phyloP scores from a whole-genome alignment of 2,113 vertebrate genomes.

The Chamaetylas fuelleborni region DNA sequence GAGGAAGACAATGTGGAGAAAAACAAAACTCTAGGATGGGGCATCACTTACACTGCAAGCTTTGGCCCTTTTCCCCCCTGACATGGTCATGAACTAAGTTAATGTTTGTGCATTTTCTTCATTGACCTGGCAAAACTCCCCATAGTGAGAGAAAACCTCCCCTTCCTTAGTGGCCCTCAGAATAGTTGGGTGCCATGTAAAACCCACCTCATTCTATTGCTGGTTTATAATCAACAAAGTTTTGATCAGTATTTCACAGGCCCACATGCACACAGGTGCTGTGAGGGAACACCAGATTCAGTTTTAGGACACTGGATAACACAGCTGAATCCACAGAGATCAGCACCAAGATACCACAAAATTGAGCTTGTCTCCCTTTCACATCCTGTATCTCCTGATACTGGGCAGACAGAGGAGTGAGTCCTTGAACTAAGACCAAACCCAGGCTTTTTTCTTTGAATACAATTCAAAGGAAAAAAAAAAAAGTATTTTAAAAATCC shows the following conservation, averaged over 20 bases:
- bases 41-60: neutral
- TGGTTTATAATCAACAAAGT: neutral
- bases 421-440: neutral
- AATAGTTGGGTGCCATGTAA: rapidly evolving
- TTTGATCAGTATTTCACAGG: neutral
- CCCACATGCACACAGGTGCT: neutral
- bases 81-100: neutral
- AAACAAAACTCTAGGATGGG: neutral
- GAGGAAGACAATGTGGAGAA: neutral
- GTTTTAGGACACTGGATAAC: neutral
- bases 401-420: neutral
- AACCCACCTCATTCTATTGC: neutral
- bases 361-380: neutral
- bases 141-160: neutral
- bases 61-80: neutral
- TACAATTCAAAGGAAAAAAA: rapidly evolving
- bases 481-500: neutral
- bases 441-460: neutral
- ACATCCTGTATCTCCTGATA: neutral
- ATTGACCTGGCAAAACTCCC: neutral
- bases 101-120: neutral
- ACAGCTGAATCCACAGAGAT: neutral
- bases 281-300: neutral
- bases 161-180: neutral
- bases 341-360: neutral